Conservation (phyloP, 2,888 invertebrate genomes). For the Drosophila yooni region DNA sequence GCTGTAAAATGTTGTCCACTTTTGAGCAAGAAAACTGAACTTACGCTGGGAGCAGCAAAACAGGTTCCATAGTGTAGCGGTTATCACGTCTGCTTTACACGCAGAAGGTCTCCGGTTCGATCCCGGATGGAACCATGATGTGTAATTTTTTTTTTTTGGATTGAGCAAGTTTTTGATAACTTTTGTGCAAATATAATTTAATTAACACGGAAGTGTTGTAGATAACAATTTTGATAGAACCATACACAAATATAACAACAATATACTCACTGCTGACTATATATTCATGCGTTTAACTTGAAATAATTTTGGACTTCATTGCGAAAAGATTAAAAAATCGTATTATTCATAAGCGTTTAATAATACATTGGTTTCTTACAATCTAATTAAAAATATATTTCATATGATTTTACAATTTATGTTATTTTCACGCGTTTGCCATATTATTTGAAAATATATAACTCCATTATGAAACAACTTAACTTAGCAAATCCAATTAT, state of each 20-base stretch:
- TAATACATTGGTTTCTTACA: background rate
- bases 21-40: slow-evolving; percentile 49
- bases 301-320: background rate
- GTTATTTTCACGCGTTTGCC: background rate
- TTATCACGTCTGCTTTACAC: slow-evolving; percentile 86
- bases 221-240: background rate
- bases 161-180: background rate
- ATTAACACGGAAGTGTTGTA: background rate
- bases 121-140: slow-evolving; percentile 69
- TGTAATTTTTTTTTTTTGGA: background rate
- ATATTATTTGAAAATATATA: background rate
- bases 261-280: background rate
- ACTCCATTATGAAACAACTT: background rate
- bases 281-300: background rate
- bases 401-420: background rate
- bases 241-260: background rate
- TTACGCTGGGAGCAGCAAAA: background rate
- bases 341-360: background rate
- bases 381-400: background rate
- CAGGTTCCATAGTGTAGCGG: slow-evolving; percentile 85
- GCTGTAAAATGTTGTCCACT: background rate
- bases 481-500: background rate
- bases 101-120: slow-evolving; percentile 86
- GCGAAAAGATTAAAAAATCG: background rate
- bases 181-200: background rate